Evolutionary conservation across 2,888 invertebrate genomes (phyloP), one percentile per base, ranked within the genome.

Genomic region (Sclerodermus sp.): DNA sequence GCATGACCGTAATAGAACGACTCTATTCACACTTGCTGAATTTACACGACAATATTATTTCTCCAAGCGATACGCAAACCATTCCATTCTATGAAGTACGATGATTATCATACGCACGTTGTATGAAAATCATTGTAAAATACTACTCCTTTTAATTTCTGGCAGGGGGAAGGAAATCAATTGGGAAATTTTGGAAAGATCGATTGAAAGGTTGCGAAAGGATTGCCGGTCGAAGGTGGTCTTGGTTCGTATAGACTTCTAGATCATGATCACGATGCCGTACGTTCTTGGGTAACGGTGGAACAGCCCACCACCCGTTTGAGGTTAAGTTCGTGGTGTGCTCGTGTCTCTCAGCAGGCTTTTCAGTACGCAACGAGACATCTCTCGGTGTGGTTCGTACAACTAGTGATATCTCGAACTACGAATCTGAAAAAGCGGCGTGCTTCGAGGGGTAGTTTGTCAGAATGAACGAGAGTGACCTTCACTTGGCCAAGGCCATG

Each of bases 401-500:
- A 45, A 13, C 39, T 40, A 5, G 39, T 15, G 39, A 15, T 39
- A 16, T 39, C 12, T 14, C 12, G 34, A 12, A 14, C 10, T 12
- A 4, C 14, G 6, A 23, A 23, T 8, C 4, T 3, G 8, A 23
- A 8, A 23, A 23, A 23, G 34, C 34, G 34, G 2, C 23, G 15
- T 23, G 3, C 30, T 23, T 42, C 15, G 23, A 15, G 42, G 12
- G 10, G 42, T n/a, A 23, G 30, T 17, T 34, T 12, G 34, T 12
- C 34, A 47, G 16, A 17, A 87, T 91, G 88, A 87, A 89, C 79
- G 90, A 90, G 77, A 84, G 85, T 72, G 87, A 89, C 74, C 73
- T 91, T 54, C 84, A 86, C 60, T 79, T 90, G 68, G 91, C 90
- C 3, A 84, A 86, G 50, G 88, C 88, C 12, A 79, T 91, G 67